A percentile compares a stretch with the other conserved stretches of the same genome.
Evolutionary conservation across 2,888 invertebrate species (phyloP).

Genomic region (Druceiella hillmani): DNA sequence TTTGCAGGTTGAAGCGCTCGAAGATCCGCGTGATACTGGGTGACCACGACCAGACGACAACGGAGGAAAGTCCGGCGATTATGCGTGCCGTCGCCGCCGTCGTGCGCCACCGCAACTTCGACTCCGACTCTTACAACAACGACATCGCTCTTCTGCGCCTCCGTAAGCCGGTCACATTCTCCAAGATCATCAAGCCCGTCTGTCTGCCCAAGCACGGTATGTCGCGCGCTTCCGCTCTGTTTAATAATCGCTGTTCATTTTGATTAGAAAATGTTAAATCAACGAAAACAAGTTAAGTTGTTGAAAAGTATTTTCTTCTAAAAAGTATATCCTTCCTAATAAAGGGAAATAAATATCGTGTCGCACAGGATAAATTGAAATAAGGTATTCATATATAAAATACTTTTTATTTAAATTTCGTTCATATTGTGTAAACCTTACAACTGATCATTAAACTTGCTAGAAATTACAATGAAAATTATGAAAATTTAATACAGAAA

Average conservation of each 20-base stretch:
- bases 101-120: conserved; percentile 76
- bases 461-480: too few species aligned
- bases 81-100: conserved; percentile 77
- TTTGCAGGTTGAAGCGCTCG: conserved; percentile 64
- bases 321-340: too few species aligned
- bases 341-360: too few species aligned
- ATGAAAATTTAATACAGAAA: too few species aligned
- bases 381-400: too few species aligned
- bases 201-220: conserved; percentile 70
- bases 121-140: conserved; percentile 80
- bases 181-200: conserved; percentile 69
- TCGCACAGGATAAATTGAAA: too few species aligned
- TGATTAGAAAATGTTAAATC: too few species aligned
- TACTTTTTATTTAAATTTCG: too few species aligned
- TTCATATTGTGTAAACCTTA: too few species aligned
- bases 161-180: conserved; percentile 70
- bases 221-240: conserved; percentile 24
- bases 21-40: conserved; percentile 79
- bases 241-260: background rate
- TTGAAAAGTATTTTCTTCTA: too few species aligned
- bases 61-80: conserved; percentile 70
- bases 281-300: too few species aligned
- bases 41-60: conserved; percentile 78
- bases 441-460: too few species aligned
- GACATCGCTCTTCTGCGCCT: conserved; percentile 76